Percentiles rank a stretch among this genome's conserved stretches.
Conservation (phyloP, 2,797 vertebrate genomes). For the Phalanger gymnotis region DNA sequence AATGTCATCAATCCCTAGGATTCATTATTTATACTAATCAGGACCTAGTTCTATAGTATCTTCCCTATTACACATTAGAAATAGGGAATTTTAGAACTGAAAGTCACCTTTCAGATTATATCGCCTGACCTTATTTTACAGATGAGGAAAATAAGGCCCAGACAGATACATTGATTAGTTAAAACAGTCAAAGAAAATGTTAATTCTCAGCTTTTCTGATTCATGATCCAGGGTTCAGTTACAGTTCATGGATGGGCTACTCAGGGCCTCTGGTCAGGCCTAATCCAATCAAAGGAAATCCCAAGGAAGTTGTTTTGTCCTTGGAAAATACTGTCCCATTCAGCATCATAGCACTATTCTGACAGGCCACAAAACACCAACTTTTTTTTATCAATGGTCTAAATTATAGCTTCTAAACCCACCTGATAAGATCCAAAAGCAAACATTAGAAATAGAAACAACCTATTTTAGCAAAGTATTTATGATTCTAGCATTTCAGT, state of each 20-base stretch:
- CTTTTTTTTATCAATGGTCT: slow-evolving; percentile 43
- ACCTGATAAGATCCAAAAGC: not conserved
- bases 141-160: not conserved
- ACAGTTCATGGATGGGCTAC: not conserved
- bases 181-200: not conserved
- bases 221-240: not conserved
- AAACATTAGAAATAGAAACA: slow-evolving; percentile 23
- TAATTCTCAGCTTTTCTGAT: not conserved
- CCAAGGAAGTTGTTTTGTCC: slow-evolving; percentile 18
- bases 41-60: not conserved
- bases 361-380: slow-evolving; percentile 35
- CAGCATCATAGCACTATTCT: slow-evolving; percentile 50
- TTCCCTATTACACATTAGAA: not conserved
- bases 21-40: not conserved
- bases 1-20: not conserved
- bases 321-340: slow-evolving; percentile 7
- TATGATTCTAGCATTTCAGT: not conserved
- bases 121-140: not conserved
- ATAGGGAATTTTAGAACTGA: not conserved
- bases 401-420: slow-evolving; percentile 33
- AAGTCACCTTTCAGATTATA: not conserved
- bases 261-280: not conserved
- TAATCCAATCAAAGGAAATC: not conserved
- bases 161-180: not conserved
- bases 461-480: slow-evolving; percentile 44